Conservation (phyloP, 2,888 invertebrate genomes). For the Neoscelio sp. region DNA sequence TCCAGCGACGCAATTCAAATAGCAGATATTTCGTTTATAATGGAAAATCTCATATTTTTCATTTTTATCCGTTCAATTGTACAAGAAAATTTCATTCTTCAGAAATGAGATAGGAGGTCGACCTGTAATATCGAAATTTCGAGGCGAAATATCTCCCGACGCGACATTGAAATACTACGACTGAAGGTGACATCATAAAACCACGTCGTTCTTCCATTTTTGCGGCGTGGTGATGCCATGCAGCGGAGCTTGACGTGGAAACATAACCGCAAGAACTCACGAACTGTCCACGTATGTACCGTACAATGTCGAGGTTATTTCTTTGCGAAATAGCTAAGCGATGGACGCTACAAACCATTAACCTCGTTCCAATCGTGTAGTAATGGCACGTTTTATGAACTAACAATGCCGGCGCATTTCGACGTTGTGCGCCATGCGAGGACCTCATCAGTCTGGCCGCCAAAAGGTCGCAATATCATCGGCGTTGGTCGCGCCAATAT, state of each 20-base stretch:
- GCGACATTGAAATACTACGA: constrained; percentile 33
- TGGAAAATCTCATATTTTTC: constrained; percentile 1
- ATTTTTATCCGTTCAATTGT: constrained; percentile 12
- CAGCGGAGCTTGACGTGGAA: constrained; percentile 27
- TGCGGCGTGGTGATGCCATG: constrained; percentile 34
- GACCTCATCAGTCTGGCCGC: constrained; percentile 6
- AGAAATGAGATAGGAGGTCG: constrained; percentile 11
- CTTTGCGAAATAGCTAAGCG: constrained; percentile 11
- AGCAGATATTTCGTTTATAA: background rate
- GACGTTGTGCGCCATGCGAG: background rate
- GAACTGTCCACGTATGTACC: constrained; percentile 8
- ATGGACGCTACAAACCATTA: constrained; percentile 22
- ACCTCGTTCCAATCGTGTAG: constrained; percentile 15
- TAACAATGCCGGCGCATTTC: background rate
- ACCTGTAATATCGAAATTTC: constrained; percentile 33
- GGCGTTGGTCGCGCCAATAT: background rate
- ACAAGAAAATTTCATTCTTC: constrained; percentile 18
- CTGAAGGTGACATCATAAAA: constrained; percentile 39
- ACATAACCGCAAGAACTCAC: constrained; percentile 16
- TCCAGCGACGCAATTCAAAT: background rate
- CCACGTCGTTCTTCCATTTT: constrained; percentile 26
- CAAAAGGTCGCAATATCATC: constrained; percentile 7
- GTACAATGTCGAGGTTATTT: constrained; percentile 30
- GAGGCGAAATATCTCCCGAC: constrained; percentile 19
- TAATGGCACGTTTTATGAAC: constrained; percentile 21